Conservation (phyloP, 2,113 vertebrate genomes). For the Mirounga angustirostris region DNA sequence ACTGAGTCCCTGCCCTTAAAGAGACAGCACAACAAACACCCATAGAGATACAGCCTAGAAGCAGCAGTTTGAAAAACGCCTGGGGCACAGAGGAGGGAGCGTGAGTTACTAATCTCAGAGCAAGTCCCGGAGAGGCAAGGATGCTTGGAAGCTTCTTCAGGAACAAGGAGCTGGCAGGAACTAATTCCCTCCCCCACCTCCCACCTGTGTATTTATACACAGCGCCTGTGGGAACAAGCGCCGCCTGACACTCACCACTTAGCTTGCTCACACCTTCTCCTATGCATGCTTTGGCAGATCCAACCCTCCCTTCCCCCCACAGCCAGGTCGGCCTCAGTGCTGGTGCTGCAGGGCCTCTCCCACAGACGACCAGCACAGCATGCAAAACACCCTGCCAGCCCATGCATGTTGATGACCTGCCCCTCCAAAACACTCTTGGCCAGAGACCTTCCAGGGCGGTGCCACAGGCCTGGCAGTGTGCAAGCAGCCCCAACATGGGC, state of each 20-base stretch:
- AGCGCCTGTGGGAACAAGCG: not conserved
- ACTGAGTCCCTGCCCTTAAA: not conserved
- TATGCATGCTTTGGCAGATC: not conserved
- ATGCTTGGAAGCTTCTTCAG: not conserved
- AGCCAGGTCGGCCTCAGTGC: not conserved
- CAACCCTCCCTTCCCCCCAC: not conserved
- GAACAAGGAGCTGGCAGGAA: not conserved
- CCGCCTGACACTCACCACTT: not conserved
- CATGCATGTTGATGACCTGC: not conserved
- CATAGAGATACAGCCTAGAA: not conserved
- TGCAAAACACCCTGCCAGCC: not conserved
- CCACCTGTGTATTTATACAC: not conserved
- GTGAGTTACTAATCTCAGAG: not conserved
- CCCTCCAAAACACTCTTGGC: not conserved
- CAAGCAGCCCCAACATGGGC: not conserved
- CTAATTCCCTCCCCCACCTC: not conserved
- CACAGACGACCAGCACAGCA: not conserved
- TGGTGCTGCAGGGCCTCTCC: not conserved
- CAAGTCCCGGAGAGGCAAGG: not conserved
- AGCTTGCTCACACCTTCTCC: not conserved
- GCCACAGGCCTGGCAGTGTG: not conserved
- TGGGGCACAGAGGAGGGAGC: not conserved
- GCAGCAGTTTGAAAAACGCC: not conserved
- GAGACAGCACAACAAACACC: not conserved
- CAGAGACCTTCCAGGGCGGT: not conserved